Evolutionary conservation across 2,113 vertebrate species (phyloP).

Genomic region (Grammomys surdaster): DNA sequence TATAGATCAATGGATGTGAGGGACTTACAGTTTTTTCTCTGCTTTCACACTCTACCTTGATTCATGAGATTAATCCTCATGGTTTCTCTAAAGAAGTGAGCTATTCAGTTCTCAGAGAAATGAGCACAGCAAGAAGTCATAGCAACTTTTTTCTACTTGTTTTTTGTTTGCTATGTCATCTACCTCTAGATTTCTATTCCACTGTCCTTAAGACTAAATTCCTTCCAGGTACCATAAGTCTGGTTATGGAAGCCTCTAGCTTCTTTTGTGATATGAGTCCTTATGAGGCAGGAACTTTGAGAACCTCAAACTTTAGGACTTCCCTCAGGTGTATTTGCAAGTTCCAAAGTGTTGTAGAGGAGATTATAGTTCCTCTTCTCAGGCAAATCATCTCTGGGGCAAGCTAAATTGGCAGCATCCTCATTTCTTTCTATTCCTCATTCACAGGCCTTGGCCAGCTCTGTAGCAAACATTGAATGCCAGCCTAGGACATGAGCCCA

Average conservation of each 20-base stretch:
- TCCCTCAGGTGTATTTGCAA: neutral
- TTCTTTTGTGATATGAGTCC: neutral
- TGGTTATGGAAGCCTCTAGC: neutral
- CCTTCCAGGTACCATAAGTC: neutral
- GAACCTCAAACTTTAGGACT: neutral
- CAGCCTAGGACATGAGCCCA: neutral
- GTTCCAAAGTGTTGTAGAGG: neutral
- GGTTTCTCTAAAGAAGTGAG: neutral
- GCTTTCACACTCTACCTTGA: slow-evolving; percentile 24
- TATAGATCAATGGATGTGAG: neutral
- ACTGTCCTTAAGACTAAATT: slow-evolving; percentile 5
- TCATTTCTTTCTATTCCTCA: neutral
- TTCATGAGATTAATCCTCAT: neutral
- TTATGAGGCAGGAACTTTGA: too few relatives aligned
- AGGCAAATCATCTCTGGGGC: neutral
- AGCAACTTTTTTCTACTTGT: slow-evolving; percentile 11
- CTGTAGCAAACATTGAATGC: neutral
- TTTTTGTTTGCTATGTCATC: slow-evolving; percentile 31
- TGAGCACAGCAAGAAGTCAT: neutral
- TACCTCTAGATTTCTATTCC: neutral
- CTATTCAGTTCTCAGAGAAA: neutral
- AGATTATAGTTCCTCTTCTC: neutral
- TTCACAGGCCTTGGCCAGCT: neutral
- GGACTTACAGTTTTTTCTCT: neutral
- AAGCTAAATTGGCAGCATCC: neutral